Base-by-base conservation (phyloP, 2,888 invertebrate species). In the Hydrotaea diabolus region DNA sequence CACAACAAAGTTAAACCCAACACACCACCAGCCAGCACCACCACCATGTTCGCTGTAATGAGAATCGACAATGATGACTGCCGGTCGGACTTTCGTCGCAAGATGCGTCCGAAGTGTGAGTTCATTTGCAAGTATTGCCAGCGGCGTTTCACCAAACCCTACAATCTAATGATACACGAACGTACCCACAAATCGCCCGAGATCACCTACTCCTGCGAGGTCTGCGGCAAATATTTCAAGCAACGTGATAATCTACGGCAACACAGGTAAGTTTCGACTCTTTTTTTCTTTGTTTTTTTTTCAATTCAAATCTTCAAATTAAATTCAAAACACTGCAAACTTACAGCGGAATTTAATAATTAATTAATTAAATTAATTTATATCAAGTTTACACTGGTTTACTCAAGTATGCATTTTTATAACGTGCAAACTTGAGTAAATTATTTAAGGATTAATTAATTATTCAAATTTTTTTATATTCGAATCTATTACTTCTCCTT, bases 61-160 rank as follows among this genome's bases (percentile, higher is more conserved):
- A 96, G 96, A 95, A 96, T 96, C 93, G 96, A 96, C 94, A 95
- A 95, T 94, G 96, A 96, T 94, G 96, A 96, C 93, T 95, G 96
- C 94, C 95, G 95, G 93, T 94, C 96, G 93, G 96, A 96, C 94
- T 96, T 96, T 94, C 95, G 96, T 93, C 95, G 96, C 93, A 96
- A 96, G 94, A 96, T 96, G 96, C 95, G 97, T 92, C 95, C 96
- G 91, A 98, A 98, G 94, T 98, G 98, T 94, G 98, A 99, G 94
- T 99, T 98, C 93, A 97, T 99, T 92, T 99, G 99, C 95, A 97
- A 97, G 93, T 99, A 97, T 94, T 99, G 99, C 94, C 97, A 97
- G 93, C 95, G 99, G 91, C 96, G 98, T 93, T 99, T 99, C 94
- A 98, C 98, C 92, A 99, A 99, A 94, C 97, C 97, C 88, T 99